Base-by-base conservation (phyloP, 2,113 vertebrate genomes). In the Ageneiosus marmoratus region DNA sequence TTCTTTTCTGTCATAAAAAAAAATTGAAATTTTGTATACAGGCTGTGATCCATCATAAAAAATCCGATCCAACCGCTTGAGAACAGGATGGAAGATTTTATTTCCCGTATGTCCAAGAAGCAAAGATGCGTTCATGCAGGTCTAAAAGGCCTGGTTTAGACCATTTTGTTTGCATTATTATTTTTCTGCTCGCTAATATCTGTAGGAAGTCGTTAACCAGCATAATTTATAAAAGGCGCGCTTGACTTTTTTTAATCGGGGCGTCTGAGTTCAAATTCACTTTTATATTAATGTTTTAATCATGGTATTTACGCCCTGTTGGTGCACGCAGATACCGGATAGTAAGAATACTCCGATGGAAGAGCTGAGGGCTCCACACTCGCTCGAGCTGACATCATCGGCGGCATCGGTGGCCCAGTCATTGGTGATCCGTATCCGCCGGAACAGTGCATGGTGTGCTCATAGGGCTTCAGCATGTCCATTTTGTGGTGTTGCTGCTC, bases 401-500 rank as follows among this genome's bases (percentile, higher is more conserved):
- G 37, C 1, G 76, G 55, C 76, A 77, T 77, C 13, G 76, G 0
- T 94, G 88, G 12, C 93, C 94, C 93, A 95, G 94, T 86, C 94
- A 95, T 93, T 11, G 95, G 93, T 0, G 96, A 95, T 1, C 94
- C 92, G 0, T 96, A 96, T 70, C 95, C 94, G 0, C 44, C 62
- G 1, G 95, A 93, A 80, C 95, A 97, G 87, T 95, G 95, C 96
- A 96, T 95, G 90, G 95, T 92, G 92, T 96, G 96, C 90, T 97
- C 96, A 0, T 96, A 97, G 69, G 95, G 92, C 89, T 96, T 96
- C 85, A 95, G 92, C 32, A 55, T 76, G 94, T 97, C 95, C 95
- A 96, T 95, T 95, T 95, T 97, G 78, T 94, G 95, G 81, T 95
- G 95, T 87, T 96, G 96, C 84, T 96, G 95, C 90, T 96, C 95